Evolutionary conservation across 2,797 vertebrate genomes (phyloP).

Genomic region (Parauchenoglanis ngamensis): DNA sequence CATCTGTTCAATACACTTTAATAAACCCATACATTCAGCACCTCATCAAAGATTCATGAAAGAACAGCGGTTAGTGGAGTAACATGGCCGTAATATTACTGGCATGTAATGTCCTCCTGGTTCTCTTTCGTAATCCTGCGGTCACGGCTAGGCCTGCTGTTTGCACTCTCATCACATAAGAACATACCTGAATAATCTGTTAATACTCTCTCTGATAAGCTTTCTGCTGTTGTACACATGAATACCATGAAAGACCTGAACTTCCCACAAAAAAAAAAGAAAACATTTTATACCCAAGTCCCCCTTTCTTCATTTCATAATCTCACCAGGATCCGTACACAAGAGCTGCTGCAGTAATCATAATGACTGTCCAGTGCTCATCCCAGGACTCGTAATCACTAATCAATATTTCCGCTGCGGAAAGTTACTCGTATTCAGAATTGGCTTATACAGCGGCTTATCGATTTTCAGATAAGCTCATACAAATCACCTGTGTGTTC

Average conservation of each 20-base stretch:
- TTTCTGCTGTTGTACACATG: background rate
- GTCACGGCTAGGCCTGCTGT: background rate
- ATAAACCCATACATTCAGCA: background rate
- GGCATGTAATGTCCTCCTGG: background rate
- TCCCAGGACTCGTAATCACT: background rate
- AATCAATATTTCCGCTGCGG: background rate
- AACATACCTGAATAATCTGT: background rate
- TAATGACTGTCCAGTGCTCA: background rate
- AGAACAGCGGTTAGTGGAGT: background rate
- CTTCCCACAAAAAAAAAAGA: background rate
- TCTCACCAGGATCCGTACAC: background rate
- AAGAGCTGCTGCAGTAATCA: background rate
- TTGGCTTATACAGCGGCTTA: background rate
- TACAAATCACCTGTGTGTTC: background rate
- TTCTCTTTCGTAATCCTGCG: too few relatives aligned
- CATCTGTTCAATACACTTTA: background rate
- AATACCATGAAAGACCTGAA: background rate
- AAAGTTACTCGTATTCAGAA: background rate
- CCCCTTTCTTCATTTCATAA: background rate
- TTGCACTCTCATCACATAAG: background rate
- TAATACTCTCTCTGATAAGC: background rate
- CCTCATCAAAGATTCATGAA: slow-evolving; percentile 13
- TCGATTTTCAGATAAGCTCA: background rate
- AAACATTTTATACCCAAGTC: background rate
- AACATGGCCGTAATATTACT: background rate